These are phyloP conservation scores for Callitettix versicolor DNA, from an alignment of 1,140 invertebrate genomes.

Conservation along the genomic window DNA sequence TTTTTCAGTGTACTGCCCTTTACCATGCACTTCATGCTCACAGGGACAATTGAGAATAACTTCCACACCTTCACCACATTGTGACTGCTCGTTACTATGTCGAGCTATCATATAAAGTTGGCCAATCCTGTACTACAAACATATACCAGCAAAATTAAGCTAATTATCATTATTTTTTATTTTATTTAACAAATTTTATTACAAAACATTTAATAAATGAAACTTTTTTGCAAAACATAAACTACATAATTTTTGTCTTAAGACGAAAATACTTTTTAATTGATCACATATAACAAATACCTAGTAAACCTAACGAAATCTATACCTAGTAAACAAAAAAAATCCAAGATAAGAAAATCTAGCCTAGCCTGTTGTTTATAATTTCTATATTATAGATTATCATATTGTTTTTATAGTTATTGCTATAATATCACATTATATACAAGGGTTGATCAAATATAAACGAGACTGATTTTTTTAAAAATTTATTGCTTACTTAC, in stretches of 20 bases:
- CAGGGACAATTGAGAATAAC: conserved; percentile 74
- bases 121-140: conserved; percentile 77
- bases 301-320: not conserved
- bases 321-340: too few species aligned
- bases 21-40: conserved; percentile 66
- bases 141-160: not conserved
- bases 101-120: conserved; percentile 92
- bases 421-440: too few species aligned
- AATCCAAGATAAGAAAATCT: too few species aligned
- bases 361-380: too few species aligned
- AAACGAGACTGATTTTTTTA: too few species aligned
- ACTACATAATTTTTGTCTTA: not conserved
- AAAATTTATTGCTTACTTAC: too few species aligned
- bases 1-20: conserved; percentile 85
- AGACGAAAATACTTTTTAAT: conserved; percentile 3
- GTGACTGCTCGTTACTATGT: conserved; percentile 83
- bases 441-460: too few species aligned
- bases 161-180: not conserved
- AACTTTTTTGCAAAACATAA: too few species aligned
- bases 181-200: conserved; percentile 4
- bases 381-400: too few species aligned
- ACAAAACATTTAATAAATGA: conserved; percentile 4
- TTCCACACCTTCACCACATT: conserved; percentile 84
- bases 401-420: too few species aligned
- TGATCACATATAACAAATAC: conserved; percentile 8